Evolutionary conservation across 2,888 invertebrate genomes (phyloP).

Genomic region (Callinectes sapidus): DNA sequence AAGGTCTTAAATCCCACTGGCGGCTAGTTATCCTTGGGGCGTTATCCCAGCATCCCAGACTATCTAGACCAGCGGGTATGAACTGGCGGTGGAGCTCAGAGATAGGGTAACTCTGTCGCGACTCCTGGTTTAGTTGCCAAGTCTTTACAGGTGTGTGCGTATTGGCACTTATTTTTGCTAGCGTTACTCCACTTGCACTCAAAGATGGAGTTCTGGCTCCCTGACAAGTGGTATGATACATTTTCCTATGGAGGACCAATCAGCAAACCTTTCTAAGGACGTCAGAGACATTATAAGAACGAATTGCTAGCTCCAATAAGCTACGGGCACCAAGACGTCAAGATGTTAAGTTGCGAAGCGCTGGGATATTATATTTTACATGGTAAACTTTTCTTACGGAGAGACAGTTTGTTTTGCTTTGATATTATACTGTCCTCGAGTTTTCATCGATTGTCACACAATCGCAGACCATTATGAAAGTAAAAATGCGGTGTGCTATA

Average conservation of each 20-base stretch:
- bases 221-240: not conserved
- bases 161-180: slow-evolving; percentile 51
- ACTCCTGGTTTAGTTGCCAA: slow-evolving; percentile 56
- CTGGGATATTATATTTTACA: not conserved
- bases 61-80: slow-evolving; percentile 62
- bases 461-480: not conserved
- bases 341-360: slow-evolving; percentile 28
- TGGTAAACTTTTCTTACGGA: not conserved
- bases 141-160: slow-evolving; percentile 48
- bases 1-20: not conserved
- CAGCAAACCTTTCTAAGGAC: not conserved
- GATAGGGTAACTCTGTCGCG: slow-evolving; percentile 65
- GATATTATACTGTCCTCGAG: not conserved
- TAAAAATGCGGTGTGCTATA: not conserved
- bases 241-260: not conserved
- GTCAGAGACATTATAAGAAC: not conserved
- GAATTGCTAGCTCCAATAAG: slow-evolving; percentile 1
- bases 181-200: slow-evolving; percentile 26
- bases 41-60: slow-evolving; percentile 56
- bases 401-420: not conserved
- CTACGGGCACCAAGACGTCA: slow-evolving; percentile 48
- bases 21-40: slow-evolving; percentile 35
- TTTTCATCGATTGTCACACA: not conserved
- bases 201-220: not conserved
- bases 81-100: slow-evolving; percentile 58